Base-by-base conservation (phyloP, 64 coral and sea anemone genomes). In the Montipora sp. region DNA sequence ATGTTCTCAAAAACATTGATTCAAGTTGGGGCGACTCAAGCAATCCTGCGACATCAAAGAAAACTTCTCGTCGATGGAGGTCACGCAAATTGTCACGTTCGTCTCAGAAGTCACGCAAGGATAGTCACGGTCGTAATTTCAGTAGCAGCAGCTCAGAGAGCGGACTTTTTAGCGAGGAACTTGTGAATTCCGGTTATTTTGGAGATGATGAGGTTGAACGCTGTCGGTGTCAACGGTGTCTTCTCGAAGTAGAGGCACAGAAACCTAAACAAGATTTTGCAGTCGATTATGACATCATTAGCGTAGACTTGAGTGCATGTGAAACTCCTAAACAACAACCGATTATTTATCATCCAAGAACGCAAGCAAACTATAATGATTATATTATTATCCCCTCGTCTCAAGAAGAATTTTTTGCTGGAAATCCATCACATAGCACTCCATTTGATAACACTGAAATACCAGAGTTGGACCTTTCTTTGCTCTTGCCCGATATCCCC, bases 141-240 rank as follows among this genome's bases (percentile, higher is more conserved):
- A 57, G 53, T 63, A 8, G 77, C 8, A 93, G 84, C 58, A 97
- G 95, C 47, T 78, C 83, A 1, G 95, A 97, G 50, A 94, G 92
- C 16, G 95, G 95, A 21, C 49, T 89, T 0, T 97, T 84, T 72
- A 97, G 95, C 20, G 95, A 87, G 7, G 95, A 94, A 24, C 59
- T 80, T 5, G 89, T 88, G 14, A 94, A 89, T 88, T 96, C 95
- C 57, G 95, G 95, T 94, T 97, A 97, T 84, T 97, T 92, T 94
- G 95, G 95, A 48, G 95, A 97, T 43, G 95, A 97, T 45, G 95
- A 97, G 72, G 71, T 97, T n/a, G 95, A 94, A 44, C 92, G 87
- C 23, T 97, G 95, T 68, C 79, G 45, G 5, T 84, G 82, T 16
- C 1, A 83, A 19, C 53, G 77, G 19, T 98, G 95, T 78, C 20